Conservation (phyloP, 2,113 vertebrate species). For the Prionailurus viverrinus region DNA sequence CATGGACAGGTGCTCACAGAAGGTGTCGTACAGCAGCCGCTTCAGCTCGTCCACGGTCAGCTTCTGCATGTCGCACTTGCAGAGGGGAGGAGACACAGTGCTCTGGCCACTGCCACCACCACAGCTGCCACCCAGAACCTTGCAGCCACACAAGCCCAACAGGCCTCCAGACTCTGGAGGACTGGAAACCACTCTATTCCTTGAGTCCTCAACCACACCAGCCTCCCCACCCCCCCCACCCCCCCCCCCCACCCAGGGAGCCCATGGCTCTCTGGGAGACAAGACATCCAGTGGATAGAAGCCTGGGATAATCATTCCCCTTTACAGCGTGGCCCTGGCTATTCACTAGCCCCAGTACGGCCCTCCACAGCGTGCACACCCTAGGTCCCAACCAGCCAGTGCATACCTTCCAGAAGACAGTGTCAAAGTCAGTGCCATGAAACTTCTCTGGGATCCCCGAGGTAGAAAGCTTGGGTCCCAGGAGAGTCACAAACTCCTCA, state of each 20-base stretch:
- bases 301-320: not conserved
- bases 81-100: not conserved
- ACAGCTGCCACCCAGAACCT: not conserved
- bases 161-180: not conserved
- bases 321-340: not conserved
- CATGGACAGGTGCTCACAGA: conserved; percentile 99
- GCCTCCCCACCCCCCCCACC: not conserved
- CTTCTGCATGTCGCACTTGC: conserved; percentile 99
- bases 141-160: not conserved
- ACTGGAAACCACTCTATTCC: not conserved
- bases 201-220: not conserved
- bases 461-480: conserved; percentile 97
- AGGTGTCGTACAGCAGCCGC: conserved; percentile 97
- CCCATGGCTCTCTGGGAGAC: not conserved
- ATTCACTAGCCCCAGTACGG: not conserved
- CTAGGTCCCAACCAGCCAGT: not conserved
- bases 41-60: conserved; percentile 98
- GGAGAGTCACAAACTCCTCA: conserved; percentile 97
- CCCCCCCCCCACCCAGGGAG: not conserved
- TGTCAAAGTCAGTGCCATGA: conserved; percentile 96
- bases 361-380: not conserved
- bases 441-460: conserved; percentile 97
- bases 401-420: conserved; percentile 98
- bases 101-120: not conserved
- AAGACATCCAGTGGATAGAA: not conserved